Percentiles rank a stretch among this genome's conserved stretches.
phyloP scores from a whole-genome alignment of 2,797 vertebrate species.

The Apogon hyalosoma region DNA sequence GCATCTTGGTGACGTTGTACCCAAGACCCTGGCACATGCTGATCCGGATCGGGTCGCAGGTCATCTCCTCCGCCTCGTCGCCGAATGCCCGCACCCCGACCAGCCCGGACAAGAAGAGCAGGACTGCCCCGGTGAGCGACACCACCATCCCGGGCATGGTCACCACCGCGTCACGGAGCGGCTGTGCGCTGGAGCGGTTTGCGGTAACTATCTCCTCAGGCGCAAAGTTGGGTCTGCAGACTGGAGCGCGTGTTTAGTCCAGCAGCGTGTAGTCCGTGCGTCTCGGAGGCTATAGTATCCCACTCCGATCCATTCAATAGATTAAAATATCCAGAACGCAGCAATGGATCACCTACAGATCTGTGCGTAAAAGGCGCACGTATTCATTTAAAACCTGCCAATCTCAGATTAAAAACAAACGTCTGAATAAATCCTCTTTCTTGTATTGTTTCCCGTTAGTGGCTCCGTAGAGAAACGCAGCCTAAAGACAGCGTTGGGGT shows the following conservation, averaged over 20 bases:
- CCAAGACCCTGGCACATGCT: conserved; percentile 98
- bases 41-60: conserved; percentile 97
- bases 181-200: conserved; percentile 5
- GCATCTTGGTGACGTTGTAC: conserved; percentile 99
- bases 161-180: conserved; percentile 12
- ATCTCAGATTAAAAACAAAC: neutral
- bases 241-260: conserved; percentile 51
- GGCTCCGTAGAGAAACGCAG: conserved; percentile 28
- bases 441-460: conserved; percentile 9
- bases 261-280: conserved; percentile 52
- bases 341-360: conserved; percentile 3
- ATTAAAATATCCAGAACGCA: conserved; percentile 52
- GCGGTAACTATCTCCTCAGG: conserved; percentile 11
- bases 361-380: neutral
- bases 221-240: neutral
- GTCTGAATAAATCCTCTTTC: conserved; percentile 24
- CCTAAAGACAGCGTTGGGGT: conserved; percentile 25
- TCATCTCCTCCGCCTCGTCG: conserved; percentile 92
- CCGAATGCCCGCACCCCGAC: conserved; percentile 85
- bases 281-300: conserved; percentile 39
- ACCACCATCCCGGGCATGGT: conserved; percentile 59
- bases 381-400: neutral
- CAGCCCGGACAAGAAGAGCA: conserved; percentile 64
- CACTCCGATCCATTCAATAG: conserved; percentile 30
- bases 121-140: conserved; percentile 47